These are phyloP conservation scores for Spodoptera litura DNA, from an alignment of 1,140 invertebrate genomes.

Conservation along the genomic window DNA sequence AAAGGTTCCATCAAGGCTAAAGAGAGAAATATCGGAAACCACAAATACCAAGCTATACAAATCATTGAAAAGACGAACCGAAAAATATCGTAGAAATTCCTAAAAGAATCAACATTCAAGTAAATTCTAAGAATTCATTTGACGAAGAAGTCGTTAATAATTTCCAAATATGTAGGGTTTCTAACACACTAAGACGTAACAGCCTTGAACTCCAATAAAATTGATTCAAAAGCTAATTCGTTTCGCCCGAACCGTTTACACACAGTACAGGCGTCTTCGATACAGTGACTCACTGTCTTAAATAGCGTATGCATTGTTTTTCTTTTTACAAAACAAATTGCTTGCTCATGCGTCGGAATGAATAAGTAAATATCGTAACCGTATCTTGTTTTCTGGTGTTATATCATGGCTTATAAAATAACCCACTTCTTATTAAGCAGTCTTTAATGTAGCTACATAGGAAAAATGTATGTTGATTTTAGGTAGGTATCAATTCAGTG, in stretches of 20 bases:
- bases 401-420: too few species aligned
- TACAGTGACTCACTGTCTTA: conserved; percentile 17
- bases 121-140: background rate
- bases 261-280: background rate
- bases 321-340: background rate
- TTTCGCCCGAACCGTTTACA: conserved; percentile 1
- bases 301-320: background rate
- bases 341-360: background rate
- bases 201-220: conserved; percentile 16
- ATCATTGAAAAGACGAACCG: too few species aligned
- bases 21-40: too few species aligned
- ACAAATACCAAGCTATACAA: too few species aligned
- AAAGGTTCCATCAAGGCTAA: too few species aligned
- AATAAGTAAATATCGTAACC: background rate
- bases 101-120: background rate
- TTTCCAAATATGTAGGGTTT: background rate
- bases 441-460: too few species aligned
- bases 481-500: too few species aligned
- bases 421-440: too few species aligned
- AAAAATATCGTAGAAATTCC: background rate
- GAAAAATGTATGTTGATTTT: too few species aligned
- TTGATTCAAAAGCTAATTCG: conserved; percentile 2
- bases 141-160: background rate
- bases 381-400: too few species aligned
- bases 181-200: background rate